phyloP scores from a whole-genome alignment of 1,140 invertebrate species.

The Bombus fervidus region DNA sequence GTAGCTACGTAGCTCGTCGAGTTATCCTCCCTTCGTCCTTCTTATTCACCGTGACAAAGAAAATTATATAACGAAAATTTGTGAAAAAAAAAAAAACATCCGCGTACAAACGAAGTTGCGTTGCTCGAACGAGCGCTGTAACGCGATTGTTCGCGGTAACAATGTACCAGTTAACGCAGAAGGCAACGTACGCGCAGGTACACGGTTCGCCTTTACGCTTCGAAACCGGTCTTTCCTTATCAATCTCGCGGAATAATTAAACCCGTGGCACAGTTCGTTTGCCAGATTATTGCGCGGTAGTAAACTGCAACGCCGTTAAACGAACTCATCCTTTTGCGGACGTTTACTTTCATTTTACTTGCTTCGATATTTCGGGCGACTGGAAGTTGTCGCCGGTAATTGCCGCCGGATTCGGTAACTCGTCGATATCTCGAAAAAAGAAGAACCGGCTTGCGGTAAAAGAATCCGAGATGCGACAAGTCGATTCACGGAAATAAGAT shows the following conservation, averaged over 20 bases:
- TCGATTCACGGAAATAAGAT: too few species aligned
- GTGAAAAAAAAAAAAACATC: too few species aligned
- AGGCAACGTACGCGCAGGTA: background rate
- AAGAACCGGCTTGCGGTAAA: too few species aligned
- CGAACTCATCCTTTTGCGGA: background rate
- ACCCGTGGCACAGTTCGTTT: constrained; percentile 21
- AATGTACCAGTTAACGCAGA: background rate
- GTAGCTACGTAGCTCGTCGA: too few species aligned
- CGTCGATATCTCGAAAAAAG: background rate
- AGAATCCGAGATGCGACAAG: too few species aligned
- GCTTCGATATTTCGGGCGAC: background rate
- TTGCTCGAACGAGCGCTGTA: too few species aligned
- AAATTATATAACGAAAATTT: too few species aligned
- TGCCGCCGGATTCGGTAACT: background rate
- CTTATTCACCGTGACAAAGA: too few species aligned
- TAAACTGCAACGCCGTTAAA: constrained; percentile 24
- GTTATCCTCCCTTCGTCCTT: too few species aligned
- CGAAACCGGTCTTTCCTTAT: constrained; percentile 37
- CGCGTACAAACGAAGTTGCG: too few species aligned
- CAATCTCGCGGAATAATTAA: constrained; percentile 42
- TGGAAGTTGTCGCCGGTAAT: background rate
- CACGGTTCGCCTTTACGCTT: background rate
- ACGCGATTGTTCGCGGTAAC: background rate
- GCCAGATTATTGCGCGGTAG: constrained; percentile 1
- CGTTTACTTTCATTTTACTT: background rate